Evolutionary conservation across 2,797 vertebrate genomes (phyloP).

Genomic region (Margarornis squamiger): DNA sequence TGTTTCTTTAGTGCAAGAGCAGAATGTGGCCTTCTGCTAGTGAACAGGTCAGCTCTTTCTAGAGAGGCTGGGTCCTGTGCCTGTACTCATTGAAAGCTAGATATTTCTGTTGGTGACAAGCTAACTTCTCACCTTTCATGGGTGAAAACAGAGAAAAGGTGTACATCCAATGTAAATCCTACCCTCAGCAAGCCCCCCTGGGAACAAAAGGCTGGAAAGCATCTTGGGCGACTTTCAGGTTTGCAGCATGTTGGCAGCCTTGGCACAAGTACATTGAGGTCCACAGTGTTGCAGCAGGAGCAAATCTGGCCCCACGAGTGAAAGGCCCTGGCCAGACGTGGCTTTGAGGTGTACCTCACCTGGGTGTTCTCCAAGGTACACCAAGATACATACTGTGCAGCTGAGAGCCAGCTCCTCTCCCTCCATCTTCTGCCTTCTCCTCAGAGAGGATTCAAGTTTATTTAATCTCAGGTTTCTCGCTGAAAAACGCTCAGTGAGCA

Average conservation of each 20-base stretch:
- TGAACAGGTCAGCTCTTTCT: background rate
- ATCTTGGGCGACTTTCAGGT: background rate
- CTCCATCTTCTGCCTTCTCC: constrained; percentile 44
- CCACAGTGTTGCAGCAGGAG: fast-evolving
- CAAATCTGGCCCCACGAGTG: background rate
- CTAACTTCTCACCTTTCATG: background rate
- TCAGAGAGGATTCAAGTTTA: constrained; percentile 55
- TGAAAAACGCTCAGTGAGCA: constrained; percentile 54
- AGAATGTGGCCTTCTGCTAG: background rate
- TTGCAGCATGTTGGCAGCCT: background rate
- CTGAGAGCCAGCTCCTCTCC: background rate
- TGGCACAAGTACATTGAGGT: background rate
- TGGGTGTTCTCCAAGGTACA: constrained; percentile 47
- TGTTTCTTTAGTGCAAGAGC: background rate
- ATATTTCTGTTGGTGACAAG: background rate
- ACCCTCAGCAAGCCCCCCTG: background rate
- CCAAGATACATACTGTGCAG: background rate
- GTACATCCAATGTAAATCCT: background rate
- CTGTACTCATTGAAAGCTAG: background rate
- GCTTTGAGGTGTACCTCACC: constrained; percentile 21
- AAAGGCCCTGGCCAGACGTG: background rate
- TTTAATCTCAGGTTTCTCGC: constrained; percentile 63
- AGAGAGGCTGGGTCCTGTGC: background rate
- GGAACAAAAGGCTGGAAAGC: background rate
- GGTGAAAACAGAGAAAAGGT: background rate